A percentile compares a stretch with the other conserved stretches of the same genome.
Conservation (phyloP, 2,113 vertebrate genomes). For the Labrus mixtus region DNA sequence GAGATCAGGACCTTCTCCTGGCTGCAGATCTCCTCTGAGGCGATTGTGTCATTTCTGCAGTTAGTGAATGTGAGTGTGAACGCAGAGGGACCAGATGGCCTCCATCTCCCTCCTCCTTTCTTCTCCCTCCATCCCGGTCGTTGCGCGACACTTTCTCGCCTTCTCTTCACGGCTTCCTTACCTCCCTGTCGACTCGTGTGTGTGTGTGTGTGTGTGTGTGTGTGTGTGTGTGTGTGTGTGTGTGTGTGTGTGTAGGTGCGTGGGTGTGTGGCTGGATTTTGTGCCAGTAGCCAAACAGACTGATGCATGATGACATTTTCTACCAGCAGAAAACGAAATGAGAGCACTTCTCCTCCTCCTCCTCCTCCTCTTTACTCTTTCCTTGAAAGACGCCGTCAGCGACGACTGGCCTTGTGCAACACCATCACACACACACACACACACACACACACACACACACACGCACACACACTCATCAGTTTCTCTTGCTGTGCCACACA, state of each 20-base stretch:
- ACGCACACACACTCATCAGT: constrained; percentile 16
- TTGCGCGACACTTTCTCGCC: constrained; percentile 67
- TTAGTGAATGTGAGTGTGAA: constrained; percentile 57
- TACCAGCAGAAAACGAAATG: constrained; percentile 53
- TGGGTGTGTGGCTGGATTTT: constrained; percentile 65
- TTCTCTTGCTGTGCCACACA: constrained; percentile 22
- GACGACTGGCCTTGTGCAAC: constrained; percentile 64
- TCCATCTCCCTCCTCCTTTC: constrained; percentile 44
- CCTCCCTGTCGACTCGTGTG: constrained; percentile 52
- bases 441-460: constrained; percentile 28
- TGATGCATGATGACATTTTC: constrained; percentile 78
- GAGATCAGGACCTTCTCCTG: constrained; percentile 53
- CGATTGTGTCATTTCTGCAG: constrained; percentile 45
- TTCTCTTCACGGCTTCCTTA: constrained; percentile 69
- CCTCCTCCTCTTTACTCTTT: constrained; percentile 34
- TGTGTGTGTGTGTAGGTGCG: constrained; percentile 37
- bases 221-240: constrained; percentile 44
- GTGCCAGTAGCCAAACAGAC: constrained; percentile 74
- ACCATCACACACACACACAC: constrained; percentile 20
- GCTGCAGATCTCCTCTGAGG: constrained; percentile 49
- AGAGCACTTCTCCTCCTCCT: constrained; percentile 31
- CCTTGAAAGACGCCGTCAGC: constrained; percentile 72
- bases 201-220: constrained; percentile 45
- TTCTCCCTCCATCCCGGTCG: constrained; percentile 44
- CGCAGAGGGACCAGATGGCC: constrained; percentile 76